Evolutionary conservation across 2,113 vertebrate genomes (phyloP).

Genomic region (Rousettus leschenaultii): DNA sequence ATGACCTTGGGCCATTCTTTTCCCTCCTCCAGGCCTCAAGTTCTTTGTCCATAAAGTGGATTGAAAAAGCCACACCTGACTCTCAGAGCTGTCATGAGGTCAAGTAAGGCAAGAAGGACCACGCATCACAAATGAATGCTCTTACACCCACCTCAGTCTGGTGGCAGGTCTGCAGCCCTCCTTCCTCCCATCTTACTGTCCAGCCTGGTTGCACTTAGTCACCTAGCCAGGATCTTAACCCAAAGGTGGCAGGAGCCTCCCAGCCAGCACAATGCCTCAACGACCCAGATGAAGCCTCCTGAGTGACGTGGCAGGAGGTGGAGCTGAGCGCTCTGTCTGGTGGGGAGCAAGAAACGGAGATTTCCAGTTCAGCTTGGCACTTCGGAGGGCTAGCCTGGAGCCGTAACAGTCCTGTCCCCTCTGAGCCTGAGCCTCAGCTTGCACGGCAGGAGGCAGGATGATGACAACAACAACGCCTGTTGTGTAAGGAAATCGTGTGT

Average conservation of each 20-base stretch:
- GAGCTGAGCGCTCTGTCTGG: neutral
- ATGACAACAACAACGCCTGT: too few relatives aligned
- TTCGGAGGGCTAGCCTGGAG: neutral
- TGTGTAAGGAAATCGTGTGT: too few relatives aligned
- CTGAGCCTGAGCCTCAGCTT: too few relatives aligned
- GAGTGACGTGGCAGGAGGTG: neutral
- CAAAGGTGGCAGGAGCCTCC: neutral
- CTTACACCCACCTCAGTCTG: neutral
- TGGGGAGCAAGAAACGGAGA: neutral
- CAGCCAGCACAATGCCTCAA: neutral
- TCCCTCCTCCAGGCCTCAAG: slow-evolving; percentile 11
- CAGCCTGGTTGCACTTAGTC: neutral
- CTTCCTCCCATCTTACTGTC: neutral
- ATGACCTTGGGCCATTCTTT: neutral
- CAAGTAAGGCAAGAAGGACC: neutral
- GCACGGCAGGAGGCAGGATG: too few relatives aligned
- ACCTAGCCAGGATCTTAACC: neutral
- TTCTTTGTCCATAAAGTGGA: neutral
- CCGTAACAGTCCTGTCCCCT: neutral
- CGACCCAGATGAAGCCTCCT: neutral
- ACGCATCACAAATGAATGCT: neutral
- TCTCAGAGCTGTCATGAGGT: slow-evolving; percentile 6
- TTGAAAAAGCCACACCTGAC: neutral
- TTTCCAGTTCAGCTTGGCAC: neutral
- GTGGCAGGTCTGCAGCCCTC: neutral